Evolutionary conservation across 53 echinoderm and acorn worm genomes (phyloP), one percentile per base, ranked within the genome.

Genomic region (Paracentrotus lividus): DNA sequence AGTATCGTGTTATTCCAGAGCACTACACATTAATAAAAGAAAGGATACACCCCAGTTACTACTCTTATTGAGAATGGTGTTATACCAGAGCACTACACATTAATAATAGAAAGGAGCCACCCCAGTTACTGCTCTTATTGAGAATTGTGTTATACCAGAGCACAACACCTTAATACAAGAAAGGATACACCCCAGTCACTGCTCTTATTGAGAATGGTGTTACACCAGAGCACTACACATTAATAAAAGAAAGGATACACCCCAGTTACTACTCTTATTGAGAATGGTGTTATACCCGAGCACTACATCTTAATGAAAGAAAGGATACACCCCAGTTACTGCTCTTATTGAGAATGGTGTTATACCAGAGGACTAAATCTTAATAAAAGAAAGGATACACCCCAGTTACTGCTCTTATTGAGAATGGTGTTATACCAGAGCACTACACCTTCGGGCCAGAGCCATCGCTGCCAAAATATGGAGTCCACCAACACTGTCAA

Each of bases 201-300:
- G n/a, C n/a, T n/a, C n/a, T n/a, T n/a, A n/a, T n/a, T n/a, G n/a
- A n/a, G n/a, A n/a, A n/a, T n/a, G n/a, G n/a, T n/a, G n/a, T n/a
- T n/a, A n/a, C n/a, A n/a, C n/a, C n/a, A n/a, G n/a, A n/a, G n/a
- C n/a, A n/a, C n/a, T n/a, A n/a, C n/a, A n/a, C n/a, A n/a, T n/a
- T n/a, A n/a, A n/a, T n/a, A n/a, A n/a, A n/a, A n/a, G n/a, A 88
- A 97, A 99, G 99, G 99, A 99, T 99, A 99, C 99, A 67, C 99
- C 99, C 99, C 99, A 98, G 78, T 99, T 88, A 59, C 95, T 92
- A 93, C 99, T 99, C 87, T 96, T 97, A 90, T 99, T 99, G 53
- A 96, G 95, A 33, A 97, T 91, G 5, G 95, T 94, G 72, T 99
- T 99, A 77, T 95, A 99, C 97, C 97, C 97, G 56, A 99, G 77